A percentile compares a stretch with the other conserved stretches of the same genome.
phyloP scores from a whole-genome alignment of 2,888 invertebrate genomes.

The Panopea generosa region DNA sequence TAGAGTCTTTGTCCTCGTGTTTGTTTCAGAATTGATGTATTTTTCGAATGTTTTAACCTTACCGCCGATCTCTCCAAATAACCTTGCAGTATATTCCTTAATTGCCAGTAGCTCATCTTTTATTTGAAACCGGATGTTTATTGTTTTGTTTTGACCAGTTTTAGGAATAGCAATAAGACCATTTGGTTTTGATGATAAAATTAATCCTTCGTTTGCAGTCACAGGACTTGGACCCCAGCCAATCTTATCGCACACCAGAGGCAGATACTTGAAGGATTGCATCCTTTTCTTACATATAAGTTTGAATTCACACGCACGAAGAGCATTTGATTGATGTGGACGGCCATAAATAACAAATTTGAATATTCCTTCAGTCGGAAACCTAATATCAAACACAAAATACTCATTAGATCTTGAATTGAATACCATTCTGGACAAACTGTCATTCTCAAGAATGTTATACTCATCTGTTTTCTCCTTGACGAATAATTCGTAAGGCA shows the following conservation, averaged over 20 bases:
- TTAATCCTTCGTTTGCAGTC: constrained; percentile 47
- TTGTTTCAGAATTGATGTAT: background rate
- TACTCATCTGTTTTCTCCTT: constrained; percentile 30
- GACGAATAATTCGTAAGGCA: constrained; percentile 57
- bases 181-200: constrained; percentile 56
- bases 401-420: constrained; percentile 52
- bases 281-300: constrained; percentile 40
- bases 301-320: constrained; percentile 58
- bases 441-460: background rate
- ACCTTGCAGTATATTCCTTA: constrained; percentile 13
- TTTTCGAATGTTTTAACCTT: constrained; percentile 13
- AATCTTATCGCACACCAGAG: constrained; percentile 41
- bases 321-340: constrained; percentile 40
- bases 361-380: constrained; percentile 51
- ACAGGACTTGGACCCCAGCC: constrained; percentile 65
- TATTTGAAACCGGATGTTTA: constrained; percentile 38
- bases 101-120: too few species aligned
- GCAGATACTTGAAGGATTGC: constrained; percentile 34
- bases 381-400: constrained; percentile 55
- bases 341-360: constrained; percentile 61
- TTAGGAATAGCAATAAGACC: constrained; percentile 49
- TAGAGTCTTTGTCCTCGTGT: constrained; percentile 5
- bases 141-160: constrained; percentile 19
- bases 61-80: constrained; percentile 12
- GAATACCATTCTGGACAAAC: constrained; percentile 52